Conservation (phyloP, 2,888 invertebrate genomes). For the Balanococcus diminutus region DNA sequence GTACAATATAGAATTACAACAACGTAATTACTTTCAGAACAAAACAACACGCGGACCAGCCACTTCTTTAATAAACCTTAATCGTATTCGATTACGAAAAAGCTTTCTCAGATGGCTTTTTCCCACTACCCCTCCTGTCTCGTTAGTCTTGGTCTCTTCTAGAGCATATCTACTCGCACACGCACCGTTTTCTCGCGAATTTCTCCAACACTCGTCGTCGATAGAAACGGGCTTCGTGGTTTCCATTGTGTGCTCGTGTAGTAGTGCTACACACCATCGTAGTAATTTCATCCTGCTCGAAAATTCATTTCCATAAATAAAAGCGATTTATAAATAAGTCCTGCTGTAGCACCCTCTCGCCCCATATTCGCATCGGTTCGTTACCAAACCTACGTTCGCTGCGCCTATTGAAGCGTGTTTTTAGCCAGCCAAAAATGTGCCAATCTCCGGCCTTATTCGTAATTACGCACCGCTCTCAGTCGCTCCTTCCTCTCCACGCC, state of each 20-base stretch:
- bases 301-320: conserved; percentile 23
- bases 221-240: too few species aligned
- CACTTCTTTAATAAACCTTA: conserved; percentile 27
- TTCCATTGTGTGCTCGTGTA: too few species aligned
- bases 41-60: conserved; percentile 1
- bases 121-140: neutral
- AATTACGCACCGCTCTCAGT: neutral
- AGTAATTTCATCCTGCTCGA: neutral
- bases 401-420: neutral
- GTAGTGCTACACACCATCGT: neutral
- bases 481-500: neutral
- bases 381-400: neutral
- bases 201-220: neutral
- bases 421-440: neutral
- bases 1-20: conserved; percentile 31
- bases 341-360: neutral
- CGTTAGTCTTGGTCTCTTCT: too few species aligned
- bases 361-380: neutral
- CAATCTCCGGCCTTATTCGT: neutral
- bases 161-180: too few species aligned
- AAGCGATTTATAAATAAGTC: conserved; percentile 23
- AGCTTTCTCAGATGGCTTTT: conserved; percentile 14
- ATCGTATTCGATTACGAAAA: conserved; percentile 23
- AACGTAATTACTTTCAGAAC: conserved; percentile 10
- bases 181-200: neutral